These are phyloP conservation scores for Aleiodes testaceus DNA, from an alignment of 2,888 invertebrate species.

Conservation along the genomic window DNA sequence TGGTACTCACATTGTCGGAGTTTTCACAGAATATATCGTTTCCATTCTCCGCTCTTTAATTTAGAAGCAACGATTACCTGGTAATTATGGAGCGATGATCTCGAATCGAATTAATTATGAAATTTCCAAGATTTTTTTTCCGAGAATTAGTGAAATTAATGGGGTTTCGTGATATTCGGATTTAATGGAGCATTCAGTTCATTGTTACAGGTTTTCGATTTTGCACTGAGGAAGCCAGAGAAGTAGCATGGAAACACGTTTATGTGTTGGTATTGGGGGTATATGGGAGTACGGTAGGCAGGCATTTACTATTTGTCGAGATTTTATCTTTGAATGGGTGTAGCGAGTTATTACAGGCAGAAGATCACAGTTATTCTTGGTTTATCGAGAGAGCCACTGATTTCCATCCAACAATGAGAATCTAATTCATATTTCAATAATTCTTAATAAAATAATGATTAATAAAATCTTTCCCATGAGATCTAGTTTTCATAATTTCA, in stretches of 20 bases:
- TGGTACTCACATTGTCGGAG: not conserved
- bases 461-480: not conserved
- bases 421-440: not conserved
- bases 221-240: not conserved
- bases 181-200: not conserved
- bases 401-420: slow-evolving; percentile 10
- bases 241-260: not conserved
- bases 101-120: not conserved
- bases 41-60: slow-evolving; percentile 17
- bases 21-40: not conserved
- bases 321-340: slow-evolving; percentile 65
- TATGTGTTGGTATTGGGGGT: not conserved
- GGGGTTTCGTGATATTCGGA: not conserved
- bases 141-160: too few species aligned
- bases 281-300: slow-evolving; percentile 56
- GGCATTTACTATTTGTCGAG: slow-evolving; percentile 69
- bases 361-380: slow-evolving; percentile 50
- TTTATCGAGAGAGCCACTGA: slow-evolving; percentile 5
- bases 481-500: not conserved
- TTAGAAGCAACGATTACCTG: not conserved
- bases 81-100: not conserved
- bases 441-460: not conserved
- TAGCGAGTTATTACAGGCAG: slow-evolving; percentile 67
- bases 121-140: too few species aligned
- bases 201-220: slow-evolving; percentile 6